Percentiles rank a stretch among this genome's conserved stretches.
Conservation (phyloP, 1,140 invertebrate species). For the Alviniconcha marisindica region DNA sequence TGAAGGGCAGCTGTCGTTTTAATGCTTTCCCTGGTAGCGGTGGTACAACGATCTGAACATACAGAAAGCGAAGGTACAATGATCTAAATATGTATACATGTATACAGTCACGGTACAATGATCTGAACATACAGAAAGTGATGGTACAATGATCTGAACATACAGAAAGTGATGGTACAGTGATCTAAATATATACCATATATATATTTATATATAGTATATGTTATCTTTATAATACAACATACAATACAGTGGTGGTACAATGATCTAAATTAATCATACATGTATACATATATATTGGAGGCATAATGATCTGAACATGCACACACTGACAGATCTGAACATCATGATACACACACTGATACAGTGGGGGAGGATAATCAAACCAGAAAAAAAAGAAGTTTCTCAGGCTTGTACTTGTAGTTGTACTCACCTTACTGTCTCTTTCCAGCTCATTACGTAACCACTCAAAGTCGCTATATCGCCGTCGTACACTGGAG, state of each 20-base stretch:
- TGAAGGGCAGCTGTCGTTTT: constrained; percentile 98
- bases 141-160: background rate
- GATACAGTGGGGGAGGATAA: no score
- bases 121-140: background rate
- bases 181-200: background rate
- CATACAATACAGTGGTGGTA: background rate
- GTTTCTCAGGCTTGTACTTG: no score
- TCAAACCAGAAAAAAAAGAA: no score
- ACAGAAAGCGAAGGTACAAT: no score
- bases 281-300: background rate
- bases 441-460: constrained; percentile 99
- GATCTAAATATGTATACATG: background rate
- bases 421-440: constrained; percentile 97
- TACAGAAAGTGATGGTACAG: background rate
- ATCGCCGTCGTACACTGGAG: constrained; percentile 96
- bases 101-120: background rate
- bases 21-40: constrained; percentile 98
- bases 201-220: background rate
- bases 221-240: no score
- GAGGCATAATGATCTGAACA: background rate
- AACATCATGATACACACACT: no score
- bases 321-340: no score
- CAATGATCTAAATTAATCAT: background rate
- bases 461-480: constrained; percentile 99
- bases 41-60: constrained; percentile 95